Percentiles rank a stretch among this genome's conserved stretches.
Evolutionary conservation across 2,797 vertebrate genomes (phyloP).

Genomic region (Enteromius argenteus): DNA sequence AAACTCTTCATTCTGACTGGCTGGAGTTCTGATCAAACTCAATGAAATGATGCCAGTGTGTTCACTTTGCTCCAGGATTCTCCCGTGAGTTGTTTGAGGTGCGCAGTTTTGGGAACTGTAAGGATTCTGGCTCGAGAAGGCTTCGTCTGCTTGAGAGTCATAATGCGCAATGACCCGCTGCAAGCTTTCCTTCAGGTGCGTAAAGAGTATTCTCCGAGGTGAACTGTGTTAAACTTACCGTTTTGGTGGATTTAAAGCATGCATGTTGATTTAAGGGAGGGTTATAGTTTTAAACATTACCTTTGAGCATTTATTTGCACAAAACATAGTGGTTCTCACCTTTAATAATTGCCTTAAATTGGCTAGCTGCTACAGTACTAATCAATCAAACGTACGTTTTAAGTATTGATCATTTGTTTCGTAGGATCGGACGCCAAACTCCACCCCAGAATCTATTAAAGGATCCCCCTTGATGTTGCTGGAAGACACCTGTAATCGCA

Average conservation of each 20-base stretch:
- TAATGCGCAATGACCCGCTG: slow-evolving; percentile 92
- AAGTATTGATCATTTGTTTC: slow-evolving; percentile 29
- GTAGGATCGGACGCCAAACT: slow-evolving; percentile 94
- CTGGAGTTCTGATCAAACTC: slow-evolving; percentile 99
- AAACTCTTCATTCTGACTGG: slow-evolving; percentile 99
- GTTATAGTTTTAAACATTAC: not conserved
- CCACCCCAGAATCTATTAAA: slow-evolving; percentile 90
- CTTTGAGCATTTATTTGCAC: not conserved
- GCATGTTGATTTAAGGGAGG: not conserved
- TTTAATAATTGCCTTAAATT: not conserved
- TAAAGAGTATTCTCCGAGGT: not conserved
- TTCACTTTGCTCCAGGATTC: slow-evolving; percentile 87
- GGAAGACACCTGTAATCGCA: slow-evolving; percentile 95
- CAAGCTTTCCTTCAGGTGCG: slow-evolving; percentile 97
- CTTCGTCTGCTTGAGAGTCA: slow-evolving; percentile 82
- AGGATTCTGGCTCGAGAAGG: slow-evolving; percentile 44
- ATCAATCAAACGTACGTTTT: not conserved
- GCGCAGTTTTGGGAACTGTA: slow-evolving; percentile 58
- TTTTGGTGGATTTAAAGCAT: not conserved
- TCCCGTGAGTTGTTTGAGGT: slow-evolving; percentile 50
- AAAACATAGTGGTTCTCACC: not conserved
- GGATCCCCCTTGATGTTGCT: slow-evolving; percentile 93
- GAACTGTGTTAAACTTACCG: not conserved
- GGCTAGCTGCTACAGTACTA: not conserved
- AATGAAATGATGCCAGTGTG: slow-evolving; percentile 96